Evolutionary conservation across 2,113 vertebrate species (phyloP), one percentile per base, ranked within the genome.

Genomic region (Arenaria interpres): DNA sequence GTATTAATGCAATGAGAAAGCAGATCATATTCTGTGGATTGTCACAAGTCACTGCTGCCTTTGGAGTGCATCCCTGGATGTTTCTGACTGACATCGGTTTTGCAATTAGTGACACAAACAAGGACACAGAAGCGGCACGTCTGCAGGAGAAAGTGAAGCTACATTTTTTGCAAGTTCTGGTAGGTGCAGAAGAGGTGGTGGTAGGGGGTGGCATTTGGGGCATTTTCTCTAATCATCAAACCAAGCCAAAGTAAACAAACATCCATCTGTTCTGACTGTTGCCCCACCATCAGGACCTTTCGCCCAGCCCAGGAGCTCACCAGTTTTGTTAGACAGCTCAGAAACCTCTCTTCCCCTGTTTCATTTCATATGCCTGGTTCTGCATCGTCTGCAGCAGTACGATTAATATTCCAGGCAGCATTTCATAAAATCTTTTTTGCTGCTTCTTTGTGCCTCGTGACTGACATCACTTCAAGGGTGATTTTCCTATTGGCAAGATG

Each of bases 401-500:
- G 73, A 97, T 98, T 98, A 98, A 93, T 97, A 97, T 97, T 96
- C 92, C 53, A 95, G 64, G 90, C 68, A 96, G 32, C 27, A 80
- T 88, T 93, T 94, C 33, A 79, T 94, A 91, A 95, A 85, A 88
- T 69, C 51, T 83, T 94, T 96, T 89, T 91, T 89, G 46, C 80
- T 85, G 64, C 85, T 86, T 75, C 90, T 96, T 92, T 97, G 94
- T 97, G 86, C 50, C 59, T 97, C 3, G 1, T 97, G 96, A 98
- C 86, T 98, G 98, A 97, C 97, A 97, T 75, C 93, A 96, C 94
- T 98, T 98, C 89, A 96, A 97, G 88, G 91, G 82, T 96, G 85
- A 97, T 97, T 98, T 98, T 98, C 72, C 83, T 96, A 86, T 94
- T 96, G 95, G 95, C 91, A 98, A 97, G 93, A 96, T 83, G 93